Evolutionary conservation across 1,140 invertebrate species (phyloP), one percentile per base, ranked within the genome.

Genomic region (Plutomurus gul): DNA sequence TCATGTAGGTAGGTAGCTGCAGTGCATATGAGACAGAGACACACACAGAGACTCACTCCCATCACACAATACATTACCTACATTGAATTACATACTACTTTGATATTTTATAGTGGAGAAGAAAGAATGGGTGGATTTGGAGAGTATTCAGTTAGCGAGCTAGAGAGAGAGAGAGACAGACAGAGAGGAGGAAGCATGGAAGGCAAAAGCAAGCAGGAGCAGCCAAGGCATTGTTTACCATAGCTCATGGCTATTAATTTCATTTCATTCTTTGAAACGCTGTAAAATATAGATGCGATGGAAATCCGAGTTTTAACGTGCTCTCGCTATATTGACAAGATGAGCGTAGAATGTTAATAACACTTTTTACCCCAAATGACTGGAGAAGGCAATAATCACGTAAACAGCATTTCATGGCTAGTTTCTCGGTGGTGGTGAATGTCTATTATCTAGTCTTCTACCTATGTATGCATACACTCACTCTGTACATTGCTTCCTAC

Each of bases 201-300:
- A 36, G 36, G 70, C 22, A 11, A 18, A 40, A 43, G 8, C 8
- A 37, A 6, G 5, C 18, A 72, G 70, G 33, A 72, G 70, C 70
- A 46, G 70, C 36, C 30, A 46, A 39, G 70, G 70, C 36, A 72
- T 72, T 83, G 82, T 83, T 83, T 83, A 77, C 79, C 74, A 81
- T 83, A 18, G 82, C 82, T 83, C 40, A 73, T 76, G 82, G 82
- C 80, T 81, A 83, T 83, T 81, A 83, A 83, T 83, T 83, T 83
- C 80, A 81, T 81, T 80, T 83, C 75, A 81, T 83, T 83, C 82
- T 83, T 81, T 80, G 70, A 83, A 81, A 80, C 22, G 74, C 56
- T 47, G 70, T 81, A 78, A 80, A 83, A 80, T 77, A 79, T 79
- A 80, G 72, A 80, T 80, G 78, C 71, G 70, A 76, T 76, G 73